A percentile compares a stretch with the other conserved stretches of the same genome.
Conservation (phyloP, 2,113 vertebrate species). For the Nerophis ophidion region DNA sequence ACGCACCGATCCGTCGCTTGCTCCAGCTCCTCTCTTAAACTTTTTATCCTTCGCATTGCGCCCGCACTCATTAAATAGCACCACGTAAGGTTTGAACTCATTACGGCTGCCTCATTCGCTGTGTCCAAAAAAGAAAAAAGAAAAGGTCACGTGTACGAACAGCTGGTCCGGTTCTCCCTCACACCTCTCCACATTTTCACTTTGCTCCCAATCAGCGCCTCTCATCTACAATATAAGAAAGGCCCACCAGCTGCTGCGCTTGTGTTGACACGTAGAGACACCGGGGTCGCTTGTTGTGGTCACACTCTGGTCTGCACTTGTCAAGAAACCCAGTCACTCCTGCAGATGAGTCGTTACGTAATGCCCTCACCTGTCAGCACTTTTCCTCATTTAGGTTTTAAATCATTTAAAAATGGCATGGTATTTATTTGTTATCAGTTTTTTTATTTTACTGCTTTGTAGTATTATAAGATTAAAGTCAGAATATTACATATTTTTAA, state of each 20-base stretch:
- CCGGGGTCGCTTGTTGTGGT: constrained; percentile 41
- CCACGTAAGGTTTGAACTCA: constrained; percentile 8
- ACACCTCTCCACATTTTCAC: constrained; percentile 15
- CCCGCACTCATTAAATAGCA: constrained; percentile 23
- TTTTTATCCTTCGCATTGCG: constrained; percentile 4
- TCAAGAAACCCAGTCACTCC: constrained; percentile 44
- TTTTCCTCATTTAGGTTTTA: neutral
- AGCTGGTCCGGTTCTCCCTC: constrained; percentile 19
- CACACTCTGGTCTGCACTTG: constrained; percentile 42
- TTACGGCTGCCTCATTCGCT: constrained; percentile 30
- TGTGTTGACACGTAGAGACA: constrained; percentile 43
- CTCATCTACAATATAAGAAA: constrained; percentile 20
- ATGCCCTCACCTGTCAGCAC: constrained; percentile 10
- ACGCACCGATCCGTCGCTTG: constrained; percentile 11
- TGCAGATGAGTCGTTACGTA: constrained; percentile 44
- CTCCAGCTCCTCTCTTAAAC: constrained; percentile 24
- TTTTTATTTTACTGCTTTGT: too few species aligned
- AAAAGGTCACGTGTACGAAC: constrained; percentile 13
- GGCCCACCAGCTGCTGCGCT: constrained; percentile 29
- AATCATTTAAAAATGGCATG: neutral
- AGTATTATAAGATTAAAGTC: too few species aligned
- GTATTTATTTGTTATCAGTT: neutral
- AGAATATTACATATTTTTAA: too few species aligned
- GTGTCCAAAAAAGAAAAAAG: constrained; percentile 7
- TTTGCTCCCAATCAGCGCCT: constrained; percentile 33